These are phyloP conservation scores for Spilarctia lutea DNA, from an alignment of 2,888 invertebrate species.

Conservation along the genomic window DNA sequence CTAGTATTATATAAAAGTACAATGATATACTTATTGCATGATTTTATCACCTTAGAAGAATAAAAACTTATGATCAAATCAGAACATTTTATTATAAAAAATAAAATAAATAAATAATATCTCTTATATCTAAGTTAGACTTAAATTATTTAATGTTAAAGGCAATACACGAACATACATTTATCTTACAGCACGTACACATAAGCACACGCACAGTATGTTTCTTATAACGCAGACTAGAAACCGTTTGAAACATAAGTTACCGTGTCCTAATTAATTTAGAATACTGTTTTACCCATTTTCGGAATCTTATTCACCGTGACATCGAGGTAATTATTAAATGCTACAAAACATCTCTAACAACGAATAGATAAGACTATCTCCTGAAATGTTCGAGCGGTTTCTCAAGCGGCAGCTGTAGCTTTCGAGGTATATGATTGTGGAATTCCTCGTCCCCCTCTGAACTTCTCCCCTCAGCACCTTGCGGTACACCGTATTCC, in stretches of 20 bases:
- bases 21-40: not conserved
- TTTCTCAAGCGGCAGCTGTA: slow-evolving; percentile 79
- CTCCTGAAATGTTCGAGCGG: slow-evolving; percentile 78
- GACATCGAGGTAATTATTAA: slow-evolving; percentile 40
- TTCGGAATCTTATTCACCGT: slow-evolving; percentile 7
- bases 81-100: slow-evolving; percentile 51
- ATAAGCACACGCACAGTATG: slow-evolving; percentile 4
- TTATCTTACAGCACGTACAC: slow-evolving; percentile 25
- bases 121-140: slow-evolving; percentile 63
- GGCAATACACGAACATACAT: slow-evolving; percentile 64
- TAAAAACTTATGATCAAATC: not conserved
- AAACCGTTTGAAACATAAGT: not conserved
- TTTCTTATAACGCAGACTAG: not conserved
- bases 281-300: not conserved
- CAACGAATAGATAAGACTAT: slow-evolving; percentile 50
- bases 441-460: slow-evolving; percentile 65
- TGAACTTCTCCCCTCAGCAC: slow-evolving; percentile 76
- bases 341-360: slow-evolving; percentile 34
- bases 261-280: not conserved
- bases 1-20: not conserved
- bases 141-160: slow-evolving; percentile 56
- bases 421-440: slow-evolving; percentile 79
- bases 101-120: slow-evolving; percentile 62
- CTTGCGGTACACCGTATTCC: slow-evolving; percentile 73
- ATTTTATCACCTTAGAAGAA: not conserved